A percentile compares a stretch with the other conserved stretches of the same genome.
phyloP scores from a whole-genome alignment of 2,797 vertebrate genomes.

The Myotis daubentonii region DNA sequence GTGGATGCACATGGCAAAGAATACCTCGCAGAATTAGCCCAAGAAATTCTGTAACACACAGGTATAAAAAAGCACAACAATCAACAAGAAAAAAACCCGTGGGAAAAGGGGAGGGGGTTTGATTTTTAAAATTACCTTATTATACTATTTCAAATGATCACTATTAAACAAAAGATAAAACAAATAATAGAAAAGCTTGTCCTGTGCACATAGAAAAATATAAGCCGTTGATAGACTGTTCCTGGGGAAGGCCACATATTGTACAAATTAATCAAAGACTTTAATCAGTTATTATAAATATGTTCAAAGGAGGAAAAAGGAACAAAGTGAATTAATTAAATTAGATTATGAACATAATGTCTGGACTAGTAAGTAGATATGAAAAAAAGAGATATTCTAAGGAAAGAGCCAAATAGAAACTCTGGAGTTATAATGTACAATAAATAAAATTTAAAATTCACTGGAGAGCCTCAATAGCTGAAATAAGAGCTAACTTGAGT shows the following conservation, averaged over 20 bases:
- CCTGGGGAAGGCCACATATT: not conserved
- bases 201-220: not conserved
- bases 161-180: not conserved
- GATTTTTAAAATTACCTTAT: not conserved
- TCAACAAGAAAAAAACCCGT: not conserved
- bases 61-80: not conserved
- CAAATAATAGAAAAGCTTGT: not conserved
- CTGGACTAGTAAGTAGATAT: not conserved
- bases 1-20: not conserved
- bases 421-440: not conserved
- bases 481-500: not conserved
- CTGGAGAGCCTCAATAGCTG: not conserved
- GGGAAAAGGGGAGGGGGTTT: not conserved
- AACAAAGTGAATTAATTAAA: not conserved
- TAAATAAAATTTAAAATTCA: not conserved
- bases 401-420: not conserved
- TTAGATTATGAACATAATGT: not conserved
- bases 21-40: not conserved
- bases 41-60: not conserved
- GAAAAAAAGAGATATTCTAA: not conserved
- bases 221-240: not conserved
- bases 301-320: not conserved
- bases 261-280: not conserved
- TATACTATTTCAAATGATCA: not conserved
- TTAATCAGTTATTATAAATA: not conserved